phyloP scores from a whole-genome alignment of 2,113 vertebrate genomes.

The Ptilorrhoa leucosticta region DNA sequence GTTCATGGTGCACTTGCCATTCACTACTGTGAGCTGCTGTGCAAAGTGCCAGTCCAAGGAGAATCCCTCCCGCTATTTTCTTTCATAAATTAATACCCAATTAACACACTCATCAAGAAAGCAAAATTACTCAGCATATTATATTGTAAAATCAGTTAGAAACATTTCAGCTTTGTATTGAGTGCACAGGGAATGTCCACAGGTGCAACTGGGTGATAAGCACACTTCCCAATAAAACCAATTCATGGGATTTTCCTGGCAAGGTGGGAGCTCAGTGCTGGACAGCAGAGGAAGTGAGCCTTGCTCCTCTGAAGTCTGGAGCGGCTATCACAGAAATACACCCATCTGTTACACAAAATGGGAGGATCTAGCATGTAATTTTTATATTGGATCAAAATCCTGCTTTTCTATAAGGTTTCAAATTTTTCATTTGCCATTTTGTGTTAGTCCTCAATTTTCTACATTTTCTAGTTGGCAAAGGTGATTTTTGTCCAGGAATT shows the following conservation, averaged over 20 bases:
- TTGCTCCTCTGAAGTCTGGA: neutral
- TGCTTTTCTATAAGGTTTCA: neutral
- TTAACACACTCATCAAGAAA: constrained; percentile 38
- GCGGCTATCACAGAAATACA: neutral
- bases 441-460: constrained; percentile 49
- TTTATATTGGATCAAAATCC: neutral
- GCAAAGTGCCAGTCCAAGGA: constrained; percentile 10
- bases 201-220: neutral
- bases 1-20: neutral
- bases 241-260: neutral
- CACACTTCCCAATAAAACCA: neutral
- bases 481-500: constrained; percentile 28
- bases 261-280: neutral
- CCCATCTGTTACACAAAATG: neutral
- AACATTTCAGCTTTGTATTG: neutral
- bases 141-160: neutral
- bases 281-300: neutral
- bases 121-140: neutral
- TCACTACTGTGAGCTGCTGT: neutral
- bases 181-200: neutral
- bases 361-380: neutral
- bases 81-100: constrained; percentile 65
- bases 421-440: neutral
- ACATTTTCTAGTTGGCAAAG: constrained; percentile 53
- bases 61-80: constrained; percentile 33